Percentiles rank a stretch among this genome's conserved stretches.
Conservation (phyloP, 2,888 invertebrate genomes). For the Aspidiotus rigidus region DNA sequence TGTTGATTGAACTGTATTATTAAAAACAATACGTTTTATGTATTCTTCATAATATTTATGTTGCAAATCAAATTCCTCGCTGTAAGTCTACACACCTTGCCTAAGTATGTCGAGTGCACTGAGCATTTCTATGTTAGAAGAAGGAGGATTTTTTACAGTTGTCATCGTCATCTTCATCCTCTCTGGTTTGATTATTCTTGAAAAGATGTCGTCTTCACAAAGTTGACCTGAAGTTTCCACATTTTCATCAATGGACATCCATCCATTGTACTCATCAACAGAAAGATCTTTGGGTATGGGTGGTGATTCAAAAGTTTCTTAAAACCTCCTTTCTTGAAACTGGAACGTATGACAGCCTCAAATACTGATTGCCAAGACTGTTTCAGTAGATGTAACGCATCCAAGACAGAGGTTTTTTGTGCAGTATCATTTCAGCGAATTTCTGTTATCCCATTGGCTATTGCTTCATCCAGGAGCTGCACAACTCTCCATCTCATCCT, state of each 20-base stretch:
- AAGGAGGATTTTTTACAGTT: neutral
- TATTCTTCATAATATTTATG: neutral
- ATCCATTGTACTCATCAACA: too few species aligned
- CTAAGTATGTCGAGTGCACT: neutral
- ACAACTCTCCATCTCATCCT: neutral
- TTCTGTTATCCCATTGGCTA: too few species aligned
- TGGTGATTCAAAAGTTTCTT: too few species aligned
- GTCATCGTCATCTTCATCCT: neutral
- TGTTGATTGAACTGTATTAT: neutral
- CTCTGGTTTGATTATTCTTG: neutral
- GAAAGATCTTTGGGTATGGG: too few species aligned
- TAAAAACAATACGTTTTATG: neutral
- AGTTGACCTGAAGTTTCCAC: neutral
- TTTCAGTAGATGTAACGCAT: too few species aligned
- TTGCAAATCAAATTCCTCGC: neutral
- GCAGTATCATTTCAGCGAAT: too few species aligned
- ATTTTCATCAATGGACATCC: neutral
- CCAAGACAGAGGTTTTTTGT: too few species aligned
- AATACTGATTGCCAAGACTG: too few species aligned
- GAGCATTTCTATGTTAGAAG: neutral
- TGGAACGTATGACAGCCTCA: too few species aligned
- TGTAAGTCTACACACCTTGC: neutral
- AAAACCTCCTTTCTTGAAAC: too few species aligned
- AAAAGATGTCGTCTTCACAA: too few species aligned
- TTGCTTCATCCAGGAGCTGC: too few species aligned